These are phyloP conservation scores for Lycodopsis pacificus DNA, from an alignment of 2,797 vertebrate genomes.

Conservation along the genomic window DNA sequence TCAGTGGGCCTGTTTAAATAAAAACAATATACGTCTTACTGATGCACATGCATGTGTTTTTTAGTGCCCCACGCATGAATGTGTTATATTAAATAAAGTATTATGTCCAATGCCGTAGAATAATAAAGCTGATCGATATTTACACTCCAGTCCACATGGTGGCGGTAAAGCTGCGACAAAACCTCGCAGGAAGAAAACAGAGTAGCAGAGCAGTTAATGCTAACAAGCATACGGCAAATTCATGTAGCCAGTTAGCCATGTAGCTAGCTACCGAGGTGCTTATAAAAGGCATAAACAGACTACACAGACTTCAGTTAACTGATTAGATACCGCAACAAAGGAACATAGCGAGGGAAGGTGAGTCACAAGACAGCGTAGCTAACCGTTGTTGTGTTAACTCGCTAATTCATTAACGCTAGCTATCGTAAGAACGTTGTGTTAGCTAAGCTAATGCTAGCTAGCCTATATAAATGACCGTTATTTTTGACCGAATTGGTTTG, in stretches of 20 bases:
- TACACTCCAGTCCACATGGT: conserved; percentile 30
- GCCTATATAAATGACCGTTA: neutral
- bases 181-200: conserved; percentile 43
- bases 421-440: neutral
- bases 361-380: conserved; percentile 19
- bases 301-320: neutral
- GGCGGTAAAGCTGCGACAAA: conserved; percentile 27
- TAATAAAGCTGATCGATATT: neutral
- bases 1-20: neutral
- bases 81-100: neutral
- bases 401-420: neutral
- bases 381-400: neutral
- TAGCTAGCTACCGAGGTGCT: conserved; percentile 20
- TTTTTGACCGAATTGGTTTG: neutral
- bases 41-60: neutral
- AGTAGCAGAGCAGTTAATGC: conserved; percentile 53
- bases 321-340: neutral
- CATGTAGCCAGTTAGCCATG: conserved; percentile 50
- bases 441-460: conserved; percentile 49
- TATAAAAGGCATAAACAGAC: neutral
- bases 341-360: conserved; percentile 45
- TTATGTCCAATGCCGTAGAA: no score
- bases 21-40: neutral
- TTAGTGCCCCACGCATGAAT: neutral
- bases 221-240: conserved; percentile 36